Conservation (phyloP, 2,888 invertebrate genomes). For the Trichogramma evanescens region DNA sequence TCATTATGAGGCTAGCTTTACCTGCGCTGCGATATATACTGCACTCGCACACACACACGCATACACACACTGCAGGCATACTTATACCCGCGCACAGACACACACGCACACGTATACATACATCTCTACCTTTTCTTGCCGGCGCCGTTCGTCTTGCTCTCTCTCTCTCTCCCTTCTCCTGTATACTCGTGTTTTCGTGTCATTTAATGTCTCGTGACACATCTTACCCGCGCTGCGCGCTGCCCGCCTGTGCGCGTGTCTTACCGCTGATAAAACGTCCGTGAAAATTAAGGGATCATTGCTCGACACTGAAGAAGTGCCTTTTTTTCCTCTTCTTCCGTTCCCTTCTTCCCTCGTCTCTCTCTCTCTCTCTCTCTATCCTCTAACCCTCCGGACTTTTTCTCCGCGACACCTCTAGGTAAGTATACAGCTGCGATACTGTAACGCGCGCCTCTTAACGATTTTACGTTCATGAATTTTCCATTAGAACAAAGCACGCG, state of each 20-base stretch:
- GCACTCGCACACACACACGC: too few relatives aligned
- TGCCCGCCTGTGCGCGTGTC: neutral
- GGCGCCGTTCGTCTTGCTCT: neutral
- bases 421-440: too few relatives aligned
- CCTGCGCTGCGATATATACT: slow-evolving; percentile 8
- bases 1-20: slow-evolving; percentile 39
- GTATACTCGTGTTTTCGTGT: slow-evolving; percentile 13
- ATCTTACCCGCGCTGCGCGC: neutral
- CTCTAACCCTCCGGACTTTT: neutral
- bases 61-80: too few relatives aligned
- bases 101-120: neutral
- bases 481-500: too few relatives aligned
- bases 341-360: neutral
- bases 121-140: neutral
- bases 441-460: too few relatives aligned
- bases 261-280: slow-evolving; percentile 11
- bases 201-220: slow-evolving; percentile 15
- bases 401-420: too few relatives aligned
- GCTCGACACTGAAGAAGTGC: neutral
- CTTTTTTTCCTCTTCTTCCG: neutral
- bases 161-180: neutral
- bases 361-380: neutral
- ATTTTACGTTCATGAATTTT: too few relatives aligned
- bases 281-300: slow-evolving; percentile 12
- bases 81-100: too few relatives aligned